Conservation (phyloP, 2,113 vertebrate genomes). For the Alouatta palliata region DNA sequence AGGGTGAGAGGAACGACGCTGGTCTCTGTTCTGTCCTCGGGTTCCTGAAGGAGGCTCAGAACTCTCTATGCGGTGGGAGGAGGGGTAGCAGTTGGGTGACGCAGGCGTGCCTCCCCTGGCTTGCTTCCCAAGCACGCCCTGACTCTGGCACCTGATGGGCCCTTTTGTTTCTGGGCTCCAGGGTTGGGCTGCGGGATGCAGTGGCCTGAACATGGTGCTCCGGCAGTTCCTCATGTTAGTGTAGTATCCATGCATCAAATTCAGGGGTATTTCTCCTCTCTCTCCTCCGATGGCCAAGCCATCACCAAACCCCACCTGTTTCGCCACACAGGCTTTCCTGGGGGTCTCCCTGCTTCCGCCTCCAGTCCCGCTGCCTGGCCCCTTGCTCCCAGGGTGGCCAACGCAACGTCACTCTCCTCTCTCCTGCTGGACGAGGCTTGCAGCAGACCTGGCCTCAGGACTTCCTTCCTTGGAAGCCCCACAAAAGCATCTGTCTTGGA, state of each 20-base stretch:
- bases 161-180: background rate
- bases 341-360: background rate
- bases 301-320: background rate
- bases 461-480: background rate
- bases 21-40: accelerated
- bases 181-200: background rate
- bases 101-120: accelerated
- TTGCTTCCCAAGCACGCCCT: accelerated
- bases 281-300: accelerated
- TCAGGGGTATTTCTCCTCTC: accelerated
- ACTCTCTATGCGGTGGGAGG: accelerated
- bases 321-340: accelerated
- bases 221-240: accelerated
- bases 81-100: accelerated
- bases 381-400: background rate
- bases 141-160: accelerated
- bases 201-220: accelerated
- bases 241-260: accelerated
- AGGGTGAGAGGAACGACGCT: background rate
- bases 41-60: background rate
- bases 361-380: background rate
- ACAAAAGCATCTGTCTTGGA: background rate
- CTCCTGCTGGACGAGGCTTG: background rate
- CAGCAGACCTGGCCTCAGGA: background rate
- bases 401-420: background rate